These are phyloP conservation scores for Corythornis madagascariensis DNA, from an alignment of 2,113 vertebrate species.

Conservation along the genomic window DNA sequence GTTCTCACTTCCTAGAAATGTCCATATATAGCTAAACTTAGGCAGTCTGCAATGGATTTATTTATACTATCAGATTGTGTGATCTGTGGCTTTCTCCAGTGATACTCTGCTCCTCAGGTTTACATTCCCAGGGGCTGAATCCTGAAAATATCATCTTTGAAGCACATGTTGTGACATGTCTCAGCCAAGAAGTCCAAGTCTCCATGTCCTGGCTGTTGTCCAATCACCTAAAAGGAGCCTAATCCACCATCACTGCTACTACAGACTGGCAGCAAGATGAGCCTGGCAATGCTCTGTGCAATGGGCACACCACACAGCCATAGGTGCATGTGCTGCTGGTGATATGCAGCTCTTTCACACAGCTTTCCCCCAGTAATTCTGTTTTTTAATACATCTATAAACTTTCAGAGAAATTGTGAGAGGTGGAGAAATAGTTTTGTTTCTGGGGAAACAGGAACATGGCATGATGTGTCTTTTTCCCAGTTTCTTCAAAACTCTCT, in stretches of 20 bases:
- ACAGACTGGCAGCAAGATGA: background rate
- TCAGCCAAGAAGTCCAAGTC: background rate
- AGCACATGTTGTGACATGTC: background rate
- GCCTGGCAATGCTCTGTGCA: background rate
- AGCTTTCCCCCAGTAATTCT: background rate
- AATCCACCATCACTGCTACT: background rate
- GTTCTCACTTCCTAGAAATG: constrained; percentile 14
- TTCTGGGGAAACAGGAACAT: background rate
- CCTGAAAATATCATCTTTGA: constrained; percentile 21
- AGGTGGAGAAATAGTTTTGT: background rate
- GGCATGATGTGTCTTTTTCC: background rate
- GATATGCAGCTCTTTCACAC: background rate
- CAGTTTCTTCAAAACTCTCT: accelerated
- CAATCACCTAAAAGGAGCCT: background rate
- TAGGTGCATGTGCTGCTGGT: background rate
- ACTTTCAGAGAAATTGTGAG: background rate
- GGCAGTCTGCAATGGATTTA: background rate
- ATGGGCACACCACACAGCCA: background rate
- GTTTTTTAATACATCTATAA: background rate
- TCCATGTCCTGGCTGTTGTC: background rate
- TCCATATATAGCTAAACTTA: constrained; percentile 6
- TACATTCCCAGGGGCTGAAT: constrained; percentile 3
- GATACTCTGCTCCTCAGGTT: background rate
- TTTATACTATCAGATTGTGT: background rate
- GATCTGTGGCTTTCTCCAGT: background rate